Conservation (phyloP, 2,888 invertebrate genomes). For the Drosophila infuscata region DNA sequence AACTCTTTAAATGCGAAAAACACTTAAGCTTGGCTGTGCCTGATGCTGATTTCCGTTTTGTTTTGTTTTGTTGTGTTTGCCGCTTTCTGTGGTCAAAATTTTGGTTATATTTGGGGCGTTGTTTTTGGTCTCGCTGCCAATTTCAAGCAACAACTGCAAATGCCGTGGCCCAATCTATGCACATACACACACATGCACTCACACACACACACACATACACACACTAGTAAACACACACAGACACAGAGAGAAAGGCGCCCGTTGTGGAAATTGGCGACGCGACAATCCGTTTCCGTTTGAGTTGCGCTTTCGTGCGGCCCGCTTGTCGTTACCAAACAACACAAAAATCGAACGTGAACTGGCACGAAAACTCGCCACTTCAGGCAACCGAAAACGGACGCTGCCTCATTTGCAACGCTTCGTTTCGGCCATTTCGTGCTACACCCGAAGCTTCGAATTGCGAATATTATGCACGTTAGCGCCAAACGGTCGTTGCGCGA, state of each 20-base stretch:
- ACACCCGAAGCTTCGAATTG: conserved; percentile 11
- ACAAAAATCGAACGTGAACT: conserved; percentile 85
- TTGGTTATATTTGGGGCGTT: conserved; percentile 54
- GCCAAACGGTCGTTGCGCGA: conserved; percentile 42
- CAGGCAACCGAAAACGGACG: conserved; percentile 60
- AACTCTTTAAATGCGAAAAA: conserved; percentile 25
- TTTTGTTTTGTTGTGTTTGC: conserved; percentile 14
- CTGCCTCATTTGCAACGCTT: conserved; percentile 42
- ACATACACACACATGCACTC: conserved; percentile 12
- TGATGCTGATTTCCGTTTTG: conserved; percentile 39
- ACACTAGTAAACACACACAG: background rate
- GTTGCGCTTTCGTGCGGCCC: conserved; percentile 48
- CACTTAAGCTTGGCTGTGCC: conserved; percentile 53
- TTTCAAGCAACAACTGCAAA: conserved; percentile 62
- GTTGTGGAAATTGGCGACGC: conserved; percentile 49
- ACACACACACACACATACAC: conserved; percentile 30
- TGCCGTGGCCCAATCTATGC: conserved; percentile 30
- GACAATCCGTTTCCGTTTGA: conserved; percentile 41
- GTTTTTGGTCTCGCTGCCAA: conserved; percentile 47
- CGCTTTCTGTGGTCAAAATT: conserved; percentile 36
- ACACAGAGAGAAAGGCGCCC: background rate
- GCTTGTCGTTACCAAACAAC: conserved; percentile 84
- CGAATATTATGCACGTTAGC: conserved; percentile 21
- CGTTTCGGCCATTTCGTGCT: conserved; percentile 33
- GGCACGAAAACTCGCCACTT: conserved; percentile 77